Base-by-base conservation (phyloP, 2,888 invertebrate species). In the Chrysolina americana region DNA sequence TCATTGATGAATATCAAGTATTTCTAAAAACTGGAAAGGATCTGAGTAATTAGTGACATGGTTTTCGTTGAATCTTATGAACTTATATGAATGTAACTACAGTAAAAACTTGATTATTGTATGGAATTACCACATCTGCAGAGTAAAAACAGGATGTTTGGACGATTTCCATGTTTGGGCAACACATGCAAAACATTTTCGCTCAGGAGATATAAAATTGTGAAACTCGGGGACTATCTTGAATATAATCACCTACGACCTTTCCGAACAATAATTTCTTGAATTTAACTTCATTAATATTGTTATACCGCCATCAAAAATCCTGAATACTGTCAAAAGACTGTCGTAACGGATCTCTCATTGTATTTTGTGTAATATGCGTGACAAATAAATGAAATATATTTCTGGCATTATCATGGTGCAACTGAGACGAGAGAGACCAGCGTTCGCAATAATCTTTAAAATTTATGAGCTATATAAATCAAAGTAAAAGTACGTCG, bases 231-330 rank as follows among this genome's bases (percentile, higher is more conserved):
- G 59, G 62, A 72, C 62, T 50, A 63, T 72, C 53, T 62, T 48
- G 68, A 68, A 59, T 68, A 62, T 41, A 53, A 59, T 68, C 68
- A 71, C 68, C 72, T 72, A 36, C 68, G 68, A 72, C 72, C 68
- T 72, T 48, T 72, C 66, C 13, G 47, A 66, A 65, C 65, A 59
- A 28, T 59, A 59, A 59, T n/a, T 59, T n/a, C 36, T 59, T 11
- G n/a, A 59, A 59, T 59, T 59, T 17, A 36, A 59, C 36, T 59
- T 59, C 36, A 11, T 59, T 28, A 59, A 59, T 36, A 13, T 36
- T 5, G 11, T 56, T 56, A 19, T 53, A 21, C 15, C 36, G 59
- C 59, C 36, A 59, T 36, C 59, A 59, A 28, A 53, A 59, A 59
- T 59, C n/a, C 17, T 28, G 28, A 36, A 36, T 36, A 36, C 10